Percentiles rank a stretch among this genome's conserved stretches.
Evolutionary conservation across 2,113 vertebrate species (phyloP).

Genomic region (Podarcis cretensis): DNA sequence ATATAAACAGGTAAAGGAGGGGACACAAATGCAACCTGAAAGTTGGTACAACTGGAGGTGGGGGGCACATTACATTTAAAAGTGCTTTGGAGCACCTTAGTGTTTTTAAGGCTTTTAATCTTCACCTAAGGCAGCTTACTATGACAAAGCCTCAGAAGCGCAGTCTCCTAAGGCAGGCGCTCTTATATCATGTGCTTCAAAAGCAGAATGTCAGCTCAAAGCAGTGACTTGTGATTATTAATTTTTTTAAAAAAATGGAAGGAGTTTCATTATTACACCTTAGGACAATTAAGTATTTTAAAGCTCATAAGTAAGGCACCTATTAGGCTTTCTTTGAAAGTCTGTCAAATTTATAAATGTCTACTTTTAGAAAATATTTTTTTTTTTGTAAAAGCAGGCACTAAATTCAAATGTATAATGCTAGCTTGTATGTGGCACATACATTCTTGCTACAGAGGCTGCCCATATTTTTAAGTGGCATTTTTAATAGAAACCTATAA

Average conservation of each 20-base stretch:
- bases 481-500: slow-evolving; percentile 67
- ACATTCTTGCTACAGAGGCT: slow-evolving; percentile 48
- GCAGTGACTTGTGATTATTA: neutral
- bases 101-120: neutral
- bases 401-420: slow-evolving; percentile 52
- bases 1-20: no score
- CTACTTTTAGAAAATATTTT: slow-evolving; percentile 11
- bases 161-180: neutral
- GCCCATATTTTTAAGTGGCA: slow-evolving; percentile 55
- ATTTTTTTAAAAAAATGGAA: neutral
- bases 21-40: neutral
- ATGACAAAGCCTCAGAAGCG: neutral
- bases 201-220: slow-evolving; percentile 32
- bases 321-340: slow-evolving; percentile 49
- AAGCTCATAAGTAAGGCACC: slow-evolving; percentile 15
- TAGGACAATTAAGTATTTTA: neutral
- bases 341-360: slow-evolving; percentile 25
- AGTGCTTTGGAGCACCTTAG: neutral
- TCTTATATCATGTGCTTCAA: neutral
- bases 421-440: slow-evolving; percentile 56
- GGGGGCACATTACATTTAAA: neutral
- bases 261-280: slow-evolving; percentile 8
- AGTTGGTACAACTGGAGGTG: no score
- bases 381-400: slow-evolving; percentile 41
- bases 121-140: neutral